Evolutionary conservation across 2,797 vertebrate genomes (phyloP), one percentile per base, ranked within the genome.

Genomic region (Chaunax sp.): DNA sequence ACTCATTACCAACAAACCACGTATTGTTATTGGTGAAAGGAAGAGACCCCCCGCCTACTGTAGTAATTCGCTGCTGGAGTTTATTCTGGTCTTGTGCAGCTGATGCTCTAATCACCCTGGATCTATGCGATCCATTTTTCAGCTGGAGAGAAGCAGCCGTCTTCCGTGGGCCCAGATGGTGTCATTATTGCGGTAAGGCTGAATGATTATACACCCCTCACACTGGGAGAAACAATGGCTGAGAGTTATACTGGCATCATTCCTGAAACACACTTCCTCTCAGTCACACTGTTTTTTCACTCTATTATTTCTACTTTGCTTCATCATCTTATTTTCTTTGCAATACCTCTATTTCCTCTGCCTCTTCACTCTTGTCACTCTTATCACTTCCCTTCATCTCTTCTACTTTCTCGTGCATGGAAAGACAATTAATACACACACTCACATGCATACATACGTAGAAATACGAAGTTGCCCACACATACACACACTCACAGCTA

Each of bases 111-210:
- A 93, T 93, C 90, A 80, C 84, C 78, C 84, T 70, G 86, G 77
- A 92, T 92, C 84, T 90, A 91, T 88, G 86, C 78, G 63, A 91
- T 89, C 83, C 87, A 93, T 94, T 92, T 92, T 91, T 94, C 90
- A 92, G 88, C 86, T 82, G 87, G 78, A 85, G 87, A 85, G 83
- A 87, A 82, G 87, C 87, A 80, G 87, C 85, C 80, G 78, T 91
- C 90, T 92, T 92, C 82, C 82, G 85, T 50, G 59, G 83, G 89
- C 91, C 90, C 93, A 94, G 93, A 94, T 94, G 93, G 92, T 90
- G 89, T 93, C 91, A 93, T 94, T 93, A 93, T 89, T 83, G 86
- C 83, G 84, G 86, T 90, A 87, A 91, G 91, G 91, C 92, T 93
- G 92, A 94, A 86, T 92, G 92, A 94, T 93, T 91, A 90, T 91